Conservation (phyloP, 2,113 vertebrate species). For the Cyphomyrus plagiostoma region DNA sequence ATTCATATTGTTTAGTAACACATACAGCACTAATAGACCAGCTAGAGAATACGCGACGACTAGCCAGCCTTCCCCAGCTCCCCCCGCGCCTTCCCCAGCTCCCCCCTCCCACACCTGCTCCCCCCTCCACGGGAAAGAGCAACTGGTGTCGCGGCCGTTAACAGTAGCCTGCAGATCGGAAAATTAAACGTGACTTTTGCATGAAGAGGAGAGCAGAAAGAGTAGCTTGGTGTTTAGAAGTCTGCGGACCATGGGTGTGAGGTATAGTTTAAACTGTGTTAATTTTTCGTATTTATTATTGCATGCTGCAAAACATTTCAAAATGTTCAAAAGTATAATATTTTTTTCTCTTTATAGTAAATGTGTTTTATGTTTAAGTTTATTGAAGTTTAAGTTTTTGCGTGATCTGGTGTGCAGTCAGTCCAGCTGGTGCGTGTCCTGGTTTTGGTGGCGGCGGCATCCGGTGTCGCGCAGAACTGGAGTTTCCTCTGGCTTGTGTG, state of each 20-base stretch:
- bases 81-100: not conserved
- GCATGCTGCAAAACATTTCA: not conserved
- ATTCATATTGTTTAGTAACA: not conserved
- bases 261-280: not conserved
- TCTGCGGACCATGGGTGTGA: slow-evolving; percentile 11
- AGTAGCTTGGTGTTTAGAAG: not conserved
- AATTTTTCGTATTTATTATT: not conserved
- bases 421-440: not conserved
- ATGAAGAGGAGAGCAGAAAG: not conserved
- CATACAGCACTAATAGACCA: not conserved
- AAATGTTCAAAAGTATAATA: not conserved
- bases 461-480: not conserved
- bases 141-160: not conserved
- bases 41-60: not conserved
- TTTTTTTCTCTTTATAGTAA: not conserved
- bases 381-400: not conserved
- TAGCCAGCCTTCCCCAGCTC: too few species aligned
- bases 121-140: not conserved
- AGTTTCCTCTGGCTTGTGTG: not conserved
- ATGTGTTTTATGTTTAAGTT: not conserved
- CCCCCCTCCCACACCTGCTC: not conserved
- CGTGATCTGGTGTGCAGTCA: not conserved
- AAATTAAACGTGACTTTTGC: not conserved
- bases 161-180: not conserved
- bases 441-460: not conserved